These are phyloP conservation scores for Petrocephalus schoutedeni DNA, from an alignment of 2,797 vertebrate genomes.

Conservation along the genomic window DNA sequence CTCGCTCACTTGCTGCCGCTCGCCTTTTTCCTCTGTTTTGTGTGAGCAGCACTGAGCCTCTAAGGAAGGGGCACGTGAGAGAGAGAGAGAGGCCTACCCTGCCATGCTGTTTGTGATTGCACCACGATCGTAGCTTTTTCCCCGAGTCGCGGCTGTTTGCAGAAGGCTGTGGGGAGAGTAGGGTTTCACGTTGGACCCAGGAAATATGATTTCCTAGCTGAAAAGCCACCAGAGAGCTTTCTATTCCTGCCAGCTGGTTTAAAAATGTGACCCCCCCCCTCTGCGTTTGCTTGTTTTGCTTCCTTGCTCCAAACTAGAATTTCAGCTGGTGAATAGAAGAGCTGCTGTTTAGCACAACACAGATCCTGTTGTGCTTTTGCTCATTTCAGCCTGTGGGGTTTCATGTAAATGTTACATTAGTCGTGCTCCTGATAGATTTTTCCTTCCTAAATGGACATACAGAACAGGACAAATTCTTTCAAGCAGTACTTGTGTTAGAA, in stretches of 20 bases:
- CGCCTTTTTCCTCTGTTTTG: neutral
- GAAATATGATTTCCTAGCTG: neutral
- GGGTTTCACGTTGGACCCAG: neutral
- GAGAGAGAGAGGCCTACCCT: constrained; percentile 24
- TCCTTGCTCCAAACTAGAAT: neutral
- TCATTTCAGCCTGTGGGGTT: neutral
- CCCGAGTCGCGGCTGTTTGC: neutral
- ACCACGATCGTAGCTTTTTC: neutral
- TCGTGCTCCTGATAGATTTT: neutral
- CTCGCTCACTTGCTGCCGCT: neutral
- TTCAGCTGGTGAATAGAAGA: neutral
- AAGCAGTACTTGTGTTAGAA: neutral
- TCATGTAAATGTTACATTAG: neutral
- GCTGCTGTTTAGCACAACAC: neutral
- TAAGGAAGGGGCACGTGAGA: constrained; percentile 12
- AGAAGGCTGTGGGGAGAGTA: neutral
- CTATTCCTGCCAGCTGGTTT: neutral
- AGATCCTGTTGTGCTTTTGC: neutral
- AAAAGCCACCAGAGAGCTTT: neutral
- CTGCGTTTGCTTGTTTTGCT: neutral
- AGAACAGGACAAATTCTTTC: neutral
- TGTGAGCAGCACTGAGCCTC: neutral
- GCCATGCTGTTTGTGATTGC: neutral
- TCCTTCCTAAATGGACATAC: neutral
- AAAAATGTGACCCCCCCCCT: neutral